Percentiles rank a stretch among this genome's conserved stretches.
Evolutionary conservation across 2,888 invertebrate species (phyloP).

Genomic region (Listrodromus nycthemerus): DNA sequence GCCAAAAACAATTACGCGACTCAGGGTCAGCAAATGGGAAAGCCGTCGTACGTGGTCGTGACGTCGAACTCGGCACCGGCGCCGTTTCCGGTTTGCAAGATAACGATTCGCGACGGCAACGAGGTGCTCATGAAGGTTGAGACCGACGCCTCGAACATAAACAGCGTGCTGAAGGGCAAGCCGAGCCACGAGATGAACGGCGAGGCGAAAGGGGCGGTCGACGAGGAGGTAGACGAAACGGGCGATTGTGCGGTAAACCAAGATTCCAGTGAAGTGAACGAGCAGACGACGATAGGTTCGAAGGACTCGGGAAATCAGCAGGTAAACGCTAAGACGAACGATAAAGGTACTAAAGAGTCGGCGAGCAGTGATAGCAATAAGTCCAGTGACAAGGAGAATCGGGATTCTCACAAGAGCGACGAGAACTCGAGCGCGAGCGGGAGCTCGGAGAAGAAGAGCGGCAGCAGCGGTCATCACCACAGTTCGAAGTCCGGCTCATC

Average conservation of each 20-base stretch:
- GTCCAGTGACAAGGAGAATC: constrained; percentile 85
- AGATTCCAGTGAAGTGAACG: constrained; percentile 76
- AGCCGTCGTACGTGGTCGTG: constrained; percentile 78
- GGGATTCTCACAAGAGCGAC: constrained; percentile 84
- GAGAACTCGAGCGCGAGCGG: constrained; percentile 78
- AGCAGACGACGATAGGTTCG: constrained; percentile 73
- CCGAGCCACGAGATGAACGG: constrained; percentile 75
- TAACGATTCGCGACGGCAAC: constrained; percentile 90
- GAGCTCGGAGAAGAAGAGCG: constrained; percentile 82
- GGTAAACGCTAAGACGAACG: constrained; percentile 67
- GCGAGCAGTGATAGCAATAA: constrained; percentile 85
- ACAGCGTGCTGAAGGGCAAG: constrained; percentile 75
- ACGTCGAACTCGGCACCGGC: constrained; percentile 64
- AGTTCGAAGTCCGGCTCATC: constrained; percentile 82
- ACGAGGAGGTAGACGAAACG: constrained; percentile 59
- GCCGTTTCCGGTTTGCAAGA: constrained; percentile 86
- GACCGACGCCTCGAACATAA: constrained; percentile 79
- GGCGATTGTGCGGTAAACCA: constrained; percentile 68
- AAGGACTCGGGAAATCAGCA: constrained; percentile 73
- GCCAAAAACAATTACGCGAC: background rate
- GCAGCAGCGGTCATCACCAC: constrained; percentile 82
- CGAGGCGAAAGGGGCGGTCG: constrained; percentile 63
- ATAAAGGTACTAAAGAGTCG: constrained; percentile 73
- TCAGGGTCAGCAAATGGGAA: constrained; percentile 69
- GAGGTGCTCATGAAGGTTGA: constrained; percentile 88